A percentile compares a stretch with the other conserved stretches of the same genome.
These are phyloP conservation scores for Adela reaumurella DNA, from an alignment of 2,888 invertebrate genomes.

Conservation along the genomic window DNA sequence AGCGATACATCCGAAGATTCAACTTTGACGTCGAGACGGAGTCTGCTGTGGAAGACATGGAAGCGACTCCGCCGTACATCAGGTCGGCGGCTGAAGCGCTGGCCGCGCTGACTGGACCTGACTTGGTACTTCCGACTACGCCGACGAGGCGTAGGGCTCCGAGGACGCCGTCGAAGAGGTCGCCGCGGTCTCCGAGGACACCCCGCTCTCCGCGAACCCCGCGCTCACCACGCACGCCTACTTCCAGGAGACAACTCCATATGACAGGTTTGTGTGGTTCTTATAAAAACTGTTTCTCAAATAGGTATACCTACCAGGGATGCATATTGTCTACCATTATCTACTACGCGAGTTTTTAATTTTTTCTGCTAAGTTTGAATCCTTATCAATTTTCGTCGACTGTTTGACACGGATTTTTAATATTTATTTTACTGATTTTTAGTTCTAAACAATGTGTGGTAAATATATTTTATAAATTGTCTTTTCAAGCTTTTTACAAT, in stretches of 20 bases:
- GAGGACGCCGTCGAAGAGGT: slow-evolving; percentile 25
- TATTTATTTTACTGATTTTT: too few species aligned
- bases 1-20: slow-evolving; percentile 56
- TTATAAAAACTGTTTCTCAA: too few species aligned
- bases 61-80: slow-evolving; percentile 23
- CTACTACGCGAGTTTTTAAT: too few species aligned
- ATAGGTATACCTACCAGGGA: too few species aligned
- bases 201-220: slow-evolving; percentile 35
- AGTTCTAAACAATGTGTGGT: too few species aligned
- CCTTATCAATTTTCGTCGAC: too few species aligned
- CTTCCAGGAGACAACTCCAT: slow-evolving; percentile 49
- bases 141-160: slow-evolving; percentile 39
- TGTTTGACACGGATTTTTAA: too few species aligned
- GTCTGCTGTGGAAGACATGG: slow-evolving; percentile 32
- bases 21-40: slow-evolving; percentile 57
- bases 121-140: slow-evolving; percentile 35
- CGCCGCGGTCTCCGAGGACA: slow-evolving; percentile 25
- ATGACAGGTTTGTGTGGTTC: slow-evolving; percentile 50
- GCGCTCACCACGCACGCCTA: slow-evolving; percentile 43
- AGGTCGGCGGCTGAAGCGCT: slow-evolving; percentile 36
- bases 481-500: too few species aligned
- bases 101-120: slow-evolving; percentile 41
- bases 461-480: too few species aligned
- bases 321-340: too few species aligned
- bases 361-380: too few species aligned